Conservation (phyloP, 2,113 vertebrate species). For the Chaetops frenatus region DNA sequence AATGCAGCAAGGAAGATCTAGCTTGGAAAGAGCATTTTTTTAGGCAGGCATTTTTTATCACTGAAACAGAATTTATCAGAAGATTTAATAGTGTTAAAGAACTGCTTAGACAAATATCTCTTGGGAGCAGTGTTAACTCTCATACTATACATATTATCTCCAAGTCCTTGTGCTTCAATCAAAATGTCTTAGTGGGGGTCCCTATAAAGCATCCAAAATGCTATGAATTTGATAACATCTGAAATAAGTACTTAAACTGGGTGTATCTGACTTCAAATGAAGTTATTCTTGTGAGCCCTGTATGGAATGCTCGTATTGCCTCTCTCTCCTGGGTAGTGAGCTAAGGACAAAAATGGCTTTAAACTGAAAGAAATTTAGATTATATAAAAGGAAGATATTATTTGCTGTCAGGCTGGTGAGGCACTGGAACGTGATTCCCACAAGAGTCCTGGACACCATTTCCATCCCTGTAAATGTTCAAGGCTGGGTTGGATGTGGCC, state of each 20-base stretch:
- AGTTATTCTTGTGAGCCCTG: not conserved
- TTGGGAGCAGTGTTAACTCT: not conserved
- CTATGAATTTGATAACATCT: not conserved
- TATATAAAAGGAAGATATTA: not conserved
- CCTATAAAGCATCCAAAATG: not conserved
- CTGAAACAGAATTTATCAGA: not conserved
- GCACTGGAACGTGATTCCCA: not conserved
- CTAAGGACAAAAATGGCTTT: not conserved
- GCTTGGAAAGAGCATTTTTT: not conserved
- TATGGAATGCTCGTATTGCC: not conserved
- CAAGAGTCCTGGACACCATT: not conserved
- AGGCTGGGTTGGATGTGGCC: not conserved
- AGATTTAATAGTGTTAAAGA: not conserved
- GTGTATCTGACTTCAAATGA: not conserved
- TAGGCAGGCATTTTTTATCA: not conserved
- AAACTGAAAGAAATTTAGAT: not conserved
- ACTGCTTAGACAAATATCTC: not conserved
- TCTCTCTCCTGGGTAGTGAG: not conserved
- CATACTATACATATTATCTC: not conserved
- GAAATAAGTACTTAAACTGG: not conserved
- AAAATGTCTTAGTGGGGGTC: not conserved
- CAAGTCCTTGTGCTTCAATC: not conserved
- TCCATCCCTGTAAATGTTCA: not conserved
- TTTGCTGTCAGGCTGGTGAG: not conserved
- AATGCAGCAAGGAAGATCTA: not conserved